Conservation (phyloP, 2,888 invertebrate species). For the Mellilla xanthometata region DNA sequence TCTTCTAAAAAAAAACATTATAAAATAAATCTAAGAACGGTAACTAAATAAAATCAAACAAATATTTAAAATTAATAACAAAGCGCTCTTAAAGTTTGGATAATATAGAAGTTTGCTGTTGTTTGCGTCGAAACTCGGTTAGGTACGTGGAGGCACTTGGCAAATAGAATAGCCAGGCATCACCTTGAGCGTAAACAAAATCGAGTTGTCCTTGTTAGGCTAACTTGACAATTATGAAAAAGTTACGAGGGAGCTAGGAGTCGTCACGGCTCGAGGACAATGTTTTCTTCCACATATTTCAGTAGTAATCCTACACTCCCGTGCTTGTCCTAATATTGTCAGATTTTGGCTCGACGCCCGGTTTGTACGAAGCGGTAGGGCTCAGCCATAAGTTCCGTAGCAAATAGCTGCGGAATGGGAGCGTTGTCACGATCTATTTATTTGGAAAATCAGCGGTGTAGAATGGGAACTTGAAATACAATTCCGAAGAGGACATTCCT, state of each 20-base stretch:
- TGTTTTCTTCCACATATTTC: slow-evolving; percentile 25
- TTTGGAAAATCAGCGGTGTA: slow-evolving; percentile 14
- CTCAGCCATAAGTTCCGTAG: slow-evolving; percentile 35
- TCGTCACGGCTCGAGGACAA: slow-evolving; percentile 20
- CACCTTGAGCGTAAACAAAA: slow-evolving; percentile 15
- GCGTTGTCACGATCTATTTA: slow-evolving; percentile 23
- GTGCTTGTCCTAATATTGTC: slow-evolving; percentile 35
- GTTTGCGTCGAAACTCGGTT: slow-evolving; percentile 3
- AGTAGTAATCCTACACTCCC: slow-evolving; percentile 15
- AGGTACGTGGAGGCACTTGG: slow-evolving; percentile 15
- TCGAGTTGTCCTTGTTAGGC: slow-evolving; percentile 17
- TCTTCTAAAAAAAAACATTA: no score
- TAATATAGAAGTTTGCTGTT: slow-evolving; percentile 1
- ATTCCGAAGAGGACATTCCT: neutral
- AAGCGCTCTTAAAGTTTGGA: slow-evolving; percentile 1
- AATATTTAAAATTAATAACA: slow-evolving; percentile 2
- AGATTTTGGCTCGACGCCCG: slow-evolving; percentile 38
- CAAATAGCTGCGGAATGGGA: slow-evolving; percentile 33
- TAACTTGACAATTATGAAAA: slow-evolving; percentile 23
- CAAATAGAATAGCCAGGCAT: slow-evolving; percentile 9
- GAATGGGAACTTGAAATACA: slow-evolving; percentile 11
- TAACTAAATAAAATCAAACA: neutral
- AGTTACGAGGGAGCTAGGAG: slow-evolving; percentile 19
- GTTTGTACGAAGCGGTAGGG: slow-evolving; percentile 34
- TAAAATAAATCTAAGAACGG: no score